These are phyloP conservation scores for Dermatophagoides farinae DNA, from an alignment of 1,140 invertebrate species.

Conservation along the genomic window DNA sequence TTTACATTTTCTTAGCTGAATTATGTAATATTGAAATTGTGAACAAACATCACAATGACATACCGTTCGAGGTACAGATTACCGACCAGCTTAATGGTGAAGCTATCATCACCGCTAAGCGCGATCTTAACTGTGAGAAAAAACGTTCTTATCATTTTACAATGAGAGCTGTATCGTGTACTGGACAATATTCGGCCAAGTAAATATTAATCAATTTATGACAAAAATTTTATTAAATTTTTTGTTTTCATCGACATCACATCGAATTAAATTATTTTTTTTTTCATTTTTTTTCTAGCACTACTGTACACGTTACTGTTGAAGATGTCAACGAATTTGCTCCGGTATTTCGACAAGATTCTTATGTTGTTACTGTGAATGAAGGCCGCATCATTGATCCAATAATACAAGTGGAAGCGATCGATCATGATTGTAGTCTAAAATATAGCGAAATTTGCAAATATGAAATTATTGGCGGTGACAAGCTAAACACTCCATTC, in stretches of 20 bases:
- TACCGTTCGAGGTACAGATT: constrained; percentile 56
- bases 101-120: constrained; percentile 47
- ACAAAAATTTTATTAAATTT: not conserved
- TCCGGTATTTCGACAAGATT: constrained; percentile 65
- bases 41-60: constrained; percentile 74
- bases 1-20: constrained; percentile 31
- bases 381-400: constrained; percentile 73
- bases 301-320: constrained; percentile 80
- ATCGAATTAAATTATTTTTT: not conserved
- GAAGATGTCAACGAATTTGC: constrained; percentile 84
- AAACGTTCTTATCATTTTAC: constrained; percentile 83
- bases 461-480: constrained; percentile 56
- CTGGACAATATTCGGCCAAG: constrained; percentile 59
- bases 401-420: constrained; percentile 68
- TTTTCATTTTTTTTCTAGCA: constrained; percentile 33
- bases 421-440: constrained; percentile 71
- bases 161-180: constrained; percentile 73
- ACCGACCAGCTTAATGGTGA: constrained; percentile 32
- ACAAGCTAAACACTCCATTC: constrained; percentile 50
- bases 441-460: constrained; percentile 83
- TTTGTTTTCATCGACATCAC: not conserved
- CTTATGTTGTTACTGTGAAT: constrained; percentile 59
- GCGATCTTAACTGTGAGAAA: constrained; percentile 75
- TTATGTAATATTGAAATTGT: constrained; percentile 76
- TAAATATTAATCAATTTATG: constrained; percentile 29